Percentiles rank a stretch among this genome's conserved stretches.
Conservation (phyloP, 2,888 invertebrate species). For the Drosophila atroscutellata region DNA sequence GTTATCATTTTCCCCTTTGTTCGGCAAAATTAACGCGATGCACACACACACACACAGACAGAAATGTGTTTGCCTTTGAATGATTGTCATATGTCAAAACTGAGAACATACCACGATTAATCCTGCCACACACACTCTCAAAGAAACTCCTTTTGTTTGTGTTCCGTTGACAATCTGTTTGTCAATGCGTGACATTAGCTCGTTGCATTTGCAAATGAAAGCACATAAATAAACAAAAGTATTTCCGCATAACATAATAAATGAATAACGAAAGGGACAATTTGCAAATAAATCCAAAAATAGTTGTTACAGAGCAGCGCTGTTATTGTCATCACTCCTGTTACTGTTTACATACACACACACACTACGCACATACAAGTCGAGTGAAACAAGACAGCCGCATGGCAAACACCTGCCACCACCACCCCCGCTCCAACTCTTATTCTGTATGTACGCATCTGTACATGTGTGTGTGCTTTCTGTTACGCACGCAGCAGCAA, state of each 20-base stretch:
- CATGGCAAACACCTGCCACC: constrained; percentile 67
- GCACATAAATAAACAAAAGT: constrained; percentile 28
- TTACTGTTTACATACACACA: constrained; percentile 41
- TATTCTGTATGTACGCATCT: constrained; percentile 18
- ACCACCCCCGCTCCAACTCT: constrained; percentile 7
- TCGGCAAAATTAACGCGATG: constrained; percentile 6
- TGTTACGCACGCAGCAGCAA: constrained; percentile 77
- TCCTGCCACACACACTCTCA: constrained; percentile 33
- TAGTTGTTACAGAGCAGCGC: constrained; percentile 48
- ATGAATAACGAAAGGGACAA: constrained; percentile 34
- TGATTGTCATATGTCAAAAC: constrained; percentile 73
- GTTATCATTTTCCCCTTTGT: constrained; percentile 10
- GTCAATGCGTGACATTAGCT: constrained; percentile 60
- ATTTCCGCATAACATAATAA: constrained; percentile 22
- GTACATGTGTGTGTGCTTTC: constrained; percentile 39
- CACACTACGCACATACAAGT: constrained; percentile 12
- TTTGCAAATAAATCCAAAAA: constrained; percentile 51
- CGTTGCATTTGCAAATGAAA: constrained; percentile 51
- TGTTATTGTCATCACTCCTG: constrained; percentile 27
- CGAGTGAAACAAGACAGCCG: constrained; percentile 57
- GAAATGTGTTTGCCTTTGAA: constrained; percentile 51
- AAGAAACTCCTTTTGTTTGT: background rate
- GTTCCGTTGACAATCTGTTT: constrained; percentile 20
- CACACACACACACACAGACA: constrained; percentile 17
- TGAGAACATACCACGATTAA: constrained; percentile 63